Evolutionary conservation across 2,888 invertebrate genomes (phyloP).

Genomic region (Agapostemon virescens): DNA sequence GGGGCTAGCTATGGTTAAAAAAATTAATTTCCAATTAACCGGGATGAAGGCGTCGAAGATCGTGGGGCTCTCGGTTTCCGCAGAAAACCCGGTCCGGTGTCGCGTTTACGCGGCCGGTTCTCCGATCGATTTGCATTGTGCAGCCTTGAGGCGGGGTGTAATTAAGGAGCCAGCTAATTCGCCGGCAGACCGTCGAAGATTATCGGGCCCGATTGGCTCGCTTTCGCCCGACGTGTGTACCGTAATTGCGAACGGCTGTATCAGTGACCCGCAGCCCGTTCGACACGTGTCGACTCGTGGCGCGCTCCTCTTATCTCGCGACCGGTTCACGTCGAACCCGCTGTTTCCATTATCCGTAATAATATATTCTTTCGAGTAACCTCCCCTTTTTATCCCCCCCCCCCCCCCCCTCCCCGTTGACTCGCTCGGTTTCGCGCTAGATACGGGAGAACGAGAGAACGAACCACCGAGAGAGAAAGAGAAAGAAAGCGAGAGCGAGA

Average conservation of each 20-base stretch:
- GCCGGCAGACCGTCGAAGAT: conserved; percentile 44
- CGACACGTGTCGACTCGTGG: conserved; percentile 75
- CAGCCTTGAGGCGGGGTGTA: conserved; percentile 21
- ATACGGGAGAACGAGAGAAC: conserved; percentile 8
- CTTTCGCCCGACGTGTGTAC: conserved; percentile 64
- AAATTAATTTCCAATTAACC: neutral
- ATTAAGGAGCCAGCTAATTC: conserved; percentile 44
- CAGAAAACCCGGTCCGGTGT: neutral
- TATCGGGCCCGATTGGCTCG: conserved; percentile 52
- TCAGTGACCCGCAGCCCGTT: conserved; percentile 74
- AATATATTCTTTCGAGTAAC: conserved; percentile 78
- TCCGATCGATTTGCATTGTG: conserved; percentile 7
- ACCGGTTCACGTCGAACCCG: conserved; percentile 69
- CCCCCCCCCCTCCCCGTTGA: neutral
- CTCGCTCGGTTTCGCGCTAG: neutral
- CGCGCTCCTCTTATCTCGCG: conserved; percentile 71
- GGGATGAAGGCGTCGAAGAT: neutral
- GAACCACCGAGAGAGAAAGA: too few relatives aligned
- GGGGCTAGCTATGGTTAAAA: neutral
- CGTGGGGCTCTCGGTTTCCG: neutral
- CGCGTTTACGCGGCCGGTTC: neutral
- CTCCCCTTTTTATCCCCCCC: conserved; percentile 43
- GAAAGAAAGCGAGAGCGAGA: conserved; percentile 36
- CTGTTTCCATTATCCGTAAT: conserved; percentile 79
- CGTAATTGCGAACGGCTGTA: conserved; percentile 77